Evolutionary conservation across 2,888 invertebrate species (phyloP), one percentile per base, ranked within the genome.

Genomic region (Noctua janthe): DNA sequence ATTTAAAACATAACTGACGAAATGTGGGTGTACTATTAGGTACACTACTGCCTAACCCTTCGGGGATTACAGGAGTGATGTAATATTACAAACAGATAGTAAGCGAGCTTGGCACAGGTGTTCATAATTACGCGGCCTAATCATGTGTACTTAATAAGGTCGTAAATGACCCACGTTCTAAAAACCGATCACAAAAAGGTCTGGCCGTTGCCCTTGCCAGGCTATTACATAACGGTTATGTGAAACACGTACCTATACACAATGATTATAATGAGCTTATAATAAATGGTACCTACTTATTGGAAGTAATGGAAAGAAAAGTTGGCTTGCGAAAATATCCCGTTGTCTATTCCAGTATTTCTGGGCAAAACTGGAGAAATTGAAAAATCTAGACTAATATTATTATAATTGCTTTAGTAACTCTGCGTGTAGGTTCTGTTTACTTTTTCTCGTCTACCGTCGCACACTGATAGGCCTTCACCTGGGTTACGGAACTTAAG

Each of bases 61-160:
- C 39, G 39, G 39, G 39, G 2, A 54, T 54, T 54, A 54, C 2
- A 54, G 8, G 20, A 23, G 54, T 10, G 54, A 54, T 54, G 20
- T 20, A 2, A 54, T 23, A 20, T 54, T 54, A 54, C 20, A 10
- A 54, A 17, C n/a, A 15, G 54, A 7, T 71, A 23, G 47, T 47
- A 20, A n/a, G 20, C 43, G 11, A 47, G 51, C 20, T 51, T 54
- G 29, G 35, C 71, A 69, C 83, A 83, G 78, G 82, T 82, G 69
- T 73, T 15, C 54, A 51, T 78, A 78, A 82, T 64, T 73, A 83
- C 49, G 51, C 35, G 20, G 62, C 69, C 49, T 67, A 70, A 56
- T 82, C 83, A 82, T 77, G 82, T 71, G 71, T 7, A 23, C 49
- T n/a, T 62, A 69, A 56, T 72, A 69, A 64, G 69, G 62, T 62